Evolutionary conservation across 2,888 invertebrate species (phyloP).

Genomic region (Nebria brevicollis): DNA sequence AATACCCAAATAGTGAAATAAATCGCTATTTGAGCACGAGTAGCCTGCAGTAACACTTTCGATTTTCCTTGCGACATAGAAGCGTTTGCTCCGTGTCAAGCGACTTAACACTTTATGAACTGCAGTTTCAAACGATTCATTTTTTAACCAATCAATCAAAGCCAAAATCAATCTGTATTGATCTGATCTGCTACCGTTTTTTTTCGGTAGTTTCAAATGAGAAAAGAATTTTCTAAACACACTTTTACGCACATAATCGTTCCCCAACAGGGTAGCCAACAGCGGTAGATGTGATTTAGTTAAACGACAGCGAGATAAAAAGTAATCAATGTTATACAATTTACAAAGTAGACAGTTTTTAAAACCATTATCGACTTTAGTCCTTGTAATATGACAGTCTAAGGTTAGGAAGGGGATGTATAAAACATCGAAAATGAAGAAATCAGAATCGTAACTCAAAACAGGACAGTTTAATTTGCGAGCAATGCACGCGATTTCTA

Average conservation of each 20-base stretch:
- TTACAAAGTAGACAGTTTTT: conserved; percentile 71
- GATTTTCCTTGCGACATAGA: conserved; percentile 68
- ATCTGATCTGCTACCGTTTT: conserved; percentile 65
- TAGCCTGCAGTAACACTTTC: conserved; percentile 74
- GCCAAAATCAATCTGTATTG: conserved; percentile 77
- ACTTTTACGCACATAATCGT: conserved; percentile 82
- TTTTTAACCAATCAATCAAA: conserved; percentile 79
- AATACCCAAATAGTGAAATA: conserved; percentile 69
- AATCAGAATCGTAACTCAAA: conserved; percentile 93
- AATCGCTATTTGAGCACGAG: conserved; percentile 67
- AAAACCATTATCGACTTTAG: conserved; percentile 53
- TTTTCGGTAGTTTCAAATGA: conserved; percentile 69
- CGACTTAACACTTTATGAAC: conserved; percentile 73
- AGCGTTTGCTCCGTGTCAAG: conserved; percentile 68
- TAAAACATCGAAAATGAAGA: conserved; percentile 85
- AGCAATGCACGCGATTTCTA: conserved; percentile 85
- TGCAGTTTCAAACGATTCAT: conserved; percentile 76
- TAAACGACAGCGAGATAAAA: conserved; percentile 73
- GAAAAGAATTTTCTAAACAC: conserved; percentile 78
- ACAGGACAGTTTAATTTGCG: conserved; percentile 84
- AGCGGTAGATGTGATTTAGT: conserved; percentile 77
- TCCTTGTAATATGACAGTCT: conserved; percentile 62
- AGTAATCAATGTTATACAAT: conserved; percentile 76
- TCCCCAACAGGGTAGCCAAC: conserved; percentile 85
- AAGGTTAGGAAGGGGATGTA: conserved; percentile 83